phyloP scores from a whole-genome alignment of 1,140 invertebrate genomes.

The Paralvinella palmiformis region DNA sequence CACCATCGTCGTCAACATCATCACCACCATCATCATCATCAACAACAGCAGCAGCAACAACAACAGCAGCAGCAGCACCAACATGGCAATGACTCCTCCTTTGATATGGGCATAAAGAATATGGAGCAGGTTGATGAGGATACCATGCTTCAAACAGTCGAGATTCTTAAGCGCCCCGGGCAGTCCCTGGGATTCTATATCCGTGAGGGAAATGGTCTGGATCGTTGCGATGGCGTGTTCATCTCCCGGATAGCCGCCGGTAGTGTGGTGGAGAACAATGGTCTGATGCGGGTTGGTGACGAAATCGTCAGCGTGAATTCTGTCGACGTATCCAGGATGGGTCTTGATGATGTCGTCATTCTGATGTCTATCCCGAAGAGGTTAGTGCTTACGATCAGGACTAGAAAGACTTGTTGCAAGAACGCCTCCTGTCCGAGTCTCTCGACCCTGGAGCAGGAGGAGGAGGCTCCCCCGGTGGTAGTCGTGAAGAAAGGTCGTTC shows the following conservation, averaged over 20 bases:
- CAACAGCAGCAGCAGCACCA: too few species aligned
- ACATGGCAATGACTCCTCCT: too few species aligned
- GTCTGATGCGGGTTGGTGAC: conserved; percentile 94
- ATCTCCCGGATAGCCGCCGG: conserved; percentile 87
- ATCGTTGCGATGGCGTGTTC: conserved; percentile 91
- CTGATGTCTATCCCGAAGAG: conserved; percentile 97
- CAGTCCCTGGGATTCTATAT: conserved; percentile 98
- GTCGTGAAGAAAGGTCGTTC: conserved; percentile 68
- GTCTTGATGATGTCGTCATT: conserved; percentile 95
- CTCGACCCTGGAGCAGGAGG: conserved; percentile 61
- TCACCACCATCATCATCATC: too few species aligned
- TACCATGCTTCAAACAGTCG: conserved; percentile 71
- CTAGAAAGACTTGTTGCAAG: conserved; percentile 17
- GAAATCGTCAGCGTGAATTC: conserved; percentile 97
- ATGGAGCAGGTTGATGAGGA: too few species aligned
- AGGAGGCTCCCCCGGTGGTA: conserved; percentile 84
- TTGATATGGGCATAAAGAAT: too few species aligned
- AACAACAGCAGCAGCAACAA: too few species aligned
- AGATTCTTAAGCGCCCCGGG: conserved; percentile 97
- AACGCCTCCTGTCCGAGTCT: conserved; percentile 49
- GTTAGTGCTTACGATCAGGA: conserved; percentile 83
- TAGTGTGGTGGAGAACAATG: conserved; percentile 79
- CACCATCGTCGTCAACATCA: too few species aligned
- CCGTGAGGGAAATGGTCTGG: conserved; percentile 89
- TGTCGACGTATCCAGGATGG: conserved; percentile 95